A percentile compares a stretch with the other conserved stretches of the same genome.
Conservation (phyloP, 1,140 invertebrate species). For the Drosophila biarmipes region DNA sequence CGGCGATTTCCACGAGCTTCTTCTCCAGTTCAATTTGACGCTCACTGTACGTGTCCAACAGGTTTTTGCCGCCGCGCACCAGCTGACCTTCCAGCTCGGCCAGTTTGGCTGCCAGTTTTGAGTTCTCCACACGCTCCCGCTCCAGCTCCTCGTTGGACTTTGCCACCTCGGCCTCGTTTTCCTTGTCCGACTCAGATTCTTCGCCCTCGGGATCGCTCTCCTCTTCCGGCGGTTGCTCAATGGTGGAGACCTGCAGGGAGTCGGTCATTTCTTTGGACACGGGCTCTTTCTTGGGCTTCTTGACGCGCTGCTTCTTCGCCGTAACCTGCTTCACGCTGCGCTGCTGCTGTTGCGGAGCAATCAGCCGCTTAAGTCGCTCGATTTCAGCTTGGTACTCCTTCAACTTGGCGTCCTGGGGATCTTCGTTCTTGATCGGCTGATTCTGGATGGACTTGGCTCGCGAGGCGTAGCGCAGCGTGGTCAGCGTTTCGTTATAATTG, state of each 20-base stretch:
- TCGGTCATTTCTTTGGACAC: conserved; percentile 29
- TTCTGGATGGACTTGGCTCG: conserved; percentile 98
- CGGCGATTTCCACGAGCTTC: conserved; percentile 91
- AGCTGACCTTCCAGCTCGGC: conserved; percentile 94
- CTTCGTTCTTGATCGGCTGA: conserved; percentile 97
- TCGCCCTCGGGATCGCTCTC: conserved; percentile 87
- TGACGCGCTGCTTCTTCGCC: conserved; percentile 56
- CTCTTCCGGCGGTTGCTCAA: conserved; percentile 77
- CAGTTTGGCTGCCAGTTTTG: conserved; percentile 86
- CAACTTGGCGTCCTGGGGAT: conserved; percentile 96
- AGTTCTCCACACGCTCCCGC: conserved; percentile 85
- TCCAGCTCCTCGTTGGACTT: conserved; percentile 84
- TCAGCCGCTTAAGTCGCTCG: conserved; percentile 87
- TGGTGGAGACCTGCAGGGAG: conserved; percentile 31
- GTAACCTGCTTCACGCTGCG: conserved; percentile 68
- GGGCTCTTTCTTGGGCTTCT: conserved; percentile 62
- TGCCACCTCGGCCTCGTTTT: conserved; percentile 85
- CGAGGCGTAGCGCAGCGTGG: conserved; percentile 96
- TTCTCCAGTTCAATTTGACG: conserved; percentile 94
- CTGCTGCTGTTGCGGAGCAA: conserved; percentile 84
- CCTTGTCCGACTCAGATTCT: conserved; percentile 86
- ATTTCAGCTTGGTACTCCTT: conserved; percentile 95
- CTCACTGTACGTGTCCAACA: conserved; percentile 95
- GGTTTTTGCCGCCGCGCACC: conserved; percentile 93
- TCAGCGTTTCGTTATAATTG: conserved; percentile 98